phyloP scores from a whole-genome alignment of 2,797 vertebrate genomes.

The Chloroceryle amazona region DNA sequence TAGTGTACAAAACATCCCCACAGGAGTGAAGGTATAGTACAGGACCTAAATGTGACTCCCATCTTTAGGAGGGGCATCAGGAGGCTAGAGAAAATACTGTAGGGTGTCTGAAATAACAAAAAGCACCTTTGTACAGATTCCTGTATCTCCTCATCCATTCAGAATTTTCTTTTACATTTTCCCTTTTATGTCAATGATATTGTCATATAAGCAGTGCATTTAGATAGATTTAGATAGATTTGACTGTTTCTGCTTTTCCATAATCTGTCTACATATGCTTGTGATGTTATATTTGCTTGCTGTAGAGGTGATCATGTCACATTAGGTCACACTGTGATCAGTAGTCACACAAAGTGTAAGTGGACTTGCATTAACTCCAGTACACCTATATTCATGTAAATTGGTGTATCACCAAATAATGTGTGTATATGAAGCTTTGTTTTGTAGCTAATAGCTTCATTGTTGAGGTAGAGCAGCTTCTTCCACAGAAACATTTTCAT shows the following conservation, averaged over 20 bases:
- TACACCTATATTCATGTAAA: neutral
- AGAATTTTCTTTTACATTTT: neutral
- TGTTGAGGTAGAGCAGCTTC: neutral
- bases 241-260: neutral
- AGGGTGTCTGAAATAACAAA: neutral
- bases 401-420: neutral
- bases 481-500: neutral
- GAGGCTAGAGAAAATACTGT: neutral
- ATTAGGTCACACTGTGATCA: neutral
- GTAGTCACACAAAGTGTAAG: neutral
- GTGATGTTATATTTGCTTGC: neutral
- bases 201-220: neutral
- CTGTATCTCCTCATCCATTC: neutral
- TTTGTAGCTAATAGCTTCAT: neutral
- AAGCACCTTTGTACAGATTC: neutral
- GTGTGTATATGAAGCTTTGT: rapidly evolving
- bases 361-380: neutral
- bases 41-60: neutral
- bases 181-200: neutral
- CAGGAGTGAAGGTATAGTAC: neutral
- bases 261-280: rapidly evolving
- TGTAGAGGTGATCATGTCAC: neutral
- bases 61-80: neutral
- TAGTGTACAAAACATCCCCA: neutral
- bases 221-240: neutral